These are phyloP conservation scores for Philantomba maxwellii DNA, from an alignment of 2,113 vertebrate genomes.

Conservation along the genomic window DNA sequence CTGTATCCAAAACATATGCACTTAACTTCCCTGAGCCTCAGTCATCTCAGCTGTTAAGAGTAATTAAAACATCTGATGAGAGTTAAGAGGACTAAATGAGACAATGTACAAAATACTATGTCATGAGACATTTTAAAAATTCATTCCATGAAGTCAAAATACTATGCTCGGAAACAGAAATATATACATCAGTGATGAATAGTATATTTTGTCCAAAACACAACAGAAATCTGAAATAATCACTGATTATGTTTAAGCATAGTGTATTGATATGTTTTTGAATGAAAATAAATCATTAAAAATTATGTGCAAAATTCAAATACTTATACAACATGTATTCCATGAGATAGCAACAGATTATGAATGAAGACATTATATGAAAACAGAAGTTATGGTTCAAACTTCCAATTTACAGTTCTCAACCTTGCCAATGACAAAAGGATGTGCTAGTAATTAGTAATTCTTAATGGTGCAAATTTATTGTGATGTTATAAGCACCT, in stretches of 20 bases:
- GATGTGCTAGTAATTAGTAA: not conserved
- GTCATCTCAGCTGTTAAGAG: not conserved
- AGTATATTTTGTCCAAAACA: not conserved
- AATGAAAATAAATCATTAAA: not conserved
- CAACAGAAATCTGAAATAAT: not conserved
- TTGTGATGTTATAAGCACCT: not conserved
- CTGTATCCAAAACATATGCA: not conserved
- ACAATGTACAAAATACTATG: not conserved
- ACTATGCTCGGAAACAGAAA: not conserved
- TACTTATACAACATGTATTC: not conserved
- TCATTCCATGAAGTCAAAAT: not conserved
- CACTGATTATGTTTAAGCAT: not conserved
- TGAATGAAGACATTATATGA: not conserved
- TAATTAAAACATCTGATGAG: not conserved
- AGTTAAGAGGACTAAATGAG: not conserved
- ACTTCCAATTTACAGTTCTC: not conserved
- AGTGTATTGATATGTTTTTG: not conserved
- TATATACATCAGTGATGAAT: not conserved
- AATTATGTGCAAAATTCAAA: conserved; percentile 3
- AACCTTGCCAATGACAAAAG: not conserved
- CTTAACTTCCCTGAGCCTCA: not conserved
- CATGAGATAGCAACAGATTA: not conserved
- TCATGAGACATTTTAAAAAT: not conserved
- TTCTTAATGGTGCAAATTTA: not conserved
- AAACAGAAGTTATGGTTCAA: not conserved